Conservation (phyloP, 2,797 vertebrate genomes). For the Danio jaintianensis region DNA sequence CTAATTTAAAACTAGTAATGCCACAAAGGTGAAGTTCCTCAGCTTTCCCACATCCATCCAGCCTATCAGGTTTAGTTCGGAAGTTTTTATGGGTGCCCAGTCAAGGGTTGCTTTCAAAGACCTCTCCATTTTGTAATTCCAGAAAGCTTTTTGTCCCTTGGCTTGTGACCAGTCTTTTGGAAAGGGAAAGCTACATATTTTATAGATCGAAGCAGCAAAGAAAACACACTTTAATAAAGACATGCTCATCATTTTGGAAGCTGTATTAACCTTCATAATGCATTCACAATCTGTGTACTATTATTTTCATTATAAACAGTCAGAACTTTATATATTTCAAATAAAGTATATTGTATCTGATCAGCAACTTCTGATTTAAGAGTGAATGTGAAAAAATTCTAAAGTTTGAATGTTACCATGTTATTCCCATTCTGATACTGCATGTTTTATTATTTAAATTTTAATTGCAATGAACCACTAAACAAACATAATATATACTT, state of each 20-base stretch:
- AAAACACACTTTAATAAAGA: constrained; percentile 9
- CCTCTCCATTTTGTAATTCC: constrained; percentile 71
- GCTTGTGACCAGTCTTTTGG: constrained; percentile 68
- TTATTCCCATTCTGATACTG: too few species aligned
- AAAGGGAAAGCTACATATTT: constrained; percentile 58
- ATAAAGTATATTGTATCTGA: too few species aligned
- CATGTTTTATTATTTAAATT: too few species aligned
- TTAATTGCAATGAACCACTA: too few species aligned
- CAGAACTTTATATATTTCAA: too few species aligned
- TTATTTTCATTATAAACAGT: too few species aligned
- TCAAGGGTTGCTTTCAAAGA: constrained; percentile 43
- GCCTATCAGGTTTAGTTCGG: constrained; percentile 20
- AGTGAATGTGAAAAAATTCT: too few species aligned
- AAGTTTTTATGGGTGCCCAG: constrained; percentile 31
- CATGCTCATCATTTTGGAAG: background rate
- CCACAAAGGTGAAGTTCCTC: constrained; percentile 24
- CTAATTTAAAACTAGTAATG: background rate
- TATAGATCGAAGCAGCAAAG: background rate
- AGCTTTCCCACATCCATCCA: constrained; percentile 26
- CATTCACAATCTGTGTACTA: too few species aligned
- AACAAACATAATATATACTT: too few species aligned
- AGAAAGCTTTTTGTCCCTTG: constrained; percentile 70
- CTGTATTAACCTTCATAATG: background rate
- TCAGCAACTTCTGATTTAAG: too few species aligned
- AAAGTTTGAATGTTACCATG: too few species aligned